Percentiles rank a stretch among this genome's conserved stretches.
Conservation (phyloP, 2,113 vertebrate genomes). For the Chauna torquata region DNA sequence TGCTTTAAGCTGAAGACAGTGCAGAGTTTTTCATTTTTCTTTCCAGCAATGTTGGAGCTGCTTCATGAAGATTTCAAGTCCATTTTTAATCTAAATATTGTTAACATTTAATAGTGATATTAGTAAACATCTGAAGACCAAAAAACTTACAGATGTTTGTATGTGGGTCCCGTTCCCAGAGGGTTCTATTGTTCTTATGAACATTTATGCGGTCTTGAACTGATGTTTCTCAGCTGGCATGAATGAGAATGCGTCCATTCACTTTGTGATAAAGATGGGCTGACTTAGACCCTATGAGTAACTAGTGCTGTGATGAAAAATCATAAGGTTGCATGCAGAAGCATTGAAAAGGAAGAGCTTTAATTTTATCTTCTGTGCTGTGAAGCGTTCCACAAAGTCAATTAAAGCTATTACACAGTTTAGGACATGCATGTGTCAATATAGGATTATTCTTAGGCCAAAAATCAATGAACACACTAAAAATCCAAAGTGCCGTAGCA, state of each 20-base stretch:
- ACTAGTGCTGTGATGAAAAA: neutral
- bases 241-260: neutral
- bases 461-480: neutral
- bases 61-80: neutral
- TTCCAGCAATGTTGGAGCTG: neutral
- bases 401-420: neutral
- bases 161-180: neutral
- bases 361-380: neutral
- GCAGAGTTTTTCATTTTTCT: constrained; percentile 3
- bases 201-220: neutral
- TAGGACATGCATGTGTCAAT: neutral
- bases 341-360: neutral
- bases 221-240: neutral
- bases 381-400: neutral
- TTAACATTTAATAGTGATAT: neutral
- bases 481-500: neutral
- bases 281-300: neutral
- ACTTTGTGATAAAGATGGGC: neutral
- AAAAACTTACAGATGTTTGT: neutral
- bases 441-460: neutral
- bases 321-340: neutral
- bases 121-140: neutral
- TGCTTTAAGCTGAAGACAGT: constrained; percentile 8
- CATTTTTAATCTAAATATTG: neutral
- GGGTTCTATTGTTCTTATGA: neutral